Evolutionary conservation across 2,113 vertebrate genomes (phyloP).

Genomic region (Galeopterus variegatus): DNA sequence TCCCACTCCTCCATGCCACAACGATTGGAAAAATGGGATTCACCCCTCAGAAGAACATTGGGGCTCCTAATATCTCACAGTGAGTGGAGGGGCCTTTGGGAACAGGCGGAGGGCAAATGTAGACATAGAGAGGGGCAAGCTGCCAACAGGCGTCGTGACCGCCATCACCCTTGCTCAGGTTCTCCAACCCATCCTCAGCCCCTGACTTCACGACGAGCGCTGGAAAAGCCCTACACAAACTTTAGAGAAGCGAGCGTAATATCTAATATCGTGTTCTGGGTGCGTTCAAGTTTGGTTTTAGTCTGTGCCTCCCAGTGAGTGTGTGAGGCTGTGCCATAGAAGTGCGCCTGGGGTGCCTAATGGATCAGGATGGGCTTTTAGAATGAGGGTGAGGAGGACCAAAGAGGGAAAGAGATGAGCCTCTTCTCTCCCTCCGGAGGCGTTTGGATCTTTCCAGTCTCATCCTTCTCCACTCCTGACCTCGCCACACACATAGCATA

Average conservation of each 20-base stretch:
- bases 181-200: background rate
- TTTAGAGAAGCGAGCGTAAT: background rate
- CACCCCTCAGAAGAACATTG: background rate
- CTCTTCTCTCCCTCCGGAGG: background rate
- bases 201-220: background rate
- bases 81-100: background rate
- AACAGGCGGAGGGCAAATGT: background rate
- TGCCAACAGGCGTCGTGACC: background rate
- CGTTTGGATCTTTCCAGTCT: background rate
- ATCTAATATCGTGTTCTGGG: background rate
- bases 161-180: background rate
- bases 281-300: background rate
- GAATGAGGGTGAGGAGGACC: background rate
- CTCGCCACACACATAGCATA: background rate
- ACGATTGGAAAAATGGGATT: background rate
- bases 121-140: background rate
- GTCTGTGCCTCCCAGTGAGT: background rate
- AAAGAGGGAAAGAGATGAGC: too few species aligned
- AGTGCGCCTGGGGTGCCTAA: background rate
- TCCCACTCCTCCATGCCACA: background rate
- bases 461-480: too few species aligned
- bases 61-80: background rate
- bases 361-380: background rate
- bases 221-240: background rate
- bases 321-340: background rate